These are phyloP conservation scores for Chroicocephalus ridibundus DNA, from an alignment of 2,113 vertebrate species.

Conservation along the genomic window DNA sequence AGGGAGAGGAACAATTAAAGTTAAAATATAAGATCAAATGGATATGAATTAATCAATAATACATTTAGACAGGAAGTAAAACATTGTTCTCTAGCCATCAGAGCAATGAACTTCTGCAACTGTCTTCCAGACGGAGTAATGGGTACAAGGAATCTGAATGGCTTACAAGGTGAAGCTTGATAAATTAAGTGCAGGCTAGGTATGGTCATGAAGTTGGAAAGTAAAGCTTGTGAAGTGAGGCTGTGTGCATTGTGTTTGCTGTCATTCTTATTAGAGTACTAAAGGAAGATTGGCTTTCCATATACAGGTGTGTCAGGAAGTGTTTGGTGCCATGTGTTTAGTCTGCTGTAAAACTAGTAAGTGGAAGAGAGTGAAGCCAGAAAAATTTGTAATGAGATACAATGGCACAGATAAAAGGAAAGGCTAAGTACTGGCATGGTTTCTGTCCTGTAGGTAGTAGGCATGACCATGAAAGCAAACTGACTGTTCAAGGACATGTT, in stretches of 20 bases:
- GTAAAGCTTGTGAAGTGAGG: background rate
- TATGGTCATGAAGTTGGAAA: background rate
- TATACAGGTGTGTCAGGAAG: background rate
- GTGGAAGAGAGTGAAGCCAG: background rate
- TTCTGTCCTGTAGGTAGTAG: background rate
- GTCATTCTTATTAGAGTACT: background rate
- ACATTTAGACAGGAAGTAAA: background rate
- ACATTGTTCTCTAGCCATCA: background rate
- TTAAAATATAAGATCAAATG: background rate
- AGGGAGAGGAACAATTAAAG: background rate
- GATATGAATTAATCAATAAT: conserved; percentile 14
- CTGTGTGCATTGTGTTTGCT: background rate
- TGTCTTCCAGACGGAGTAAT: background rate
- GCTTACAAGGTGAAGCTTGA: background rate
- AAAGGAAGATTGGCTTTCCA: background rate
- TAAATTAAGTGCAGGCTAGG: background rate
- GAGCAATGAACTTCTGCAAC: background rate
- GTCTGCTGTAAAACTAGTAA: background rate
- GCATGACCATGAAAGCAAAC: background rate
- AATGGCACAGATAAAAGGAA: background rate
- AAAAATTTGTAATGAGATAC: background rate
- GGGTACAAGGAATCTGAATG: background rate
- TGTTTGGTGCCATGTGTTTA: background rate
- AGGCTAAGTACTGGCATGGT: fast-evolving
- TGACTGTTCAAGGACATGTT: background rate